Percentiles rank a stretch among this genome's conserved stretches.
Conservation (phyloP, 2,113 vertebrate genomes). For the Amblyornis subalaris region DNA sequence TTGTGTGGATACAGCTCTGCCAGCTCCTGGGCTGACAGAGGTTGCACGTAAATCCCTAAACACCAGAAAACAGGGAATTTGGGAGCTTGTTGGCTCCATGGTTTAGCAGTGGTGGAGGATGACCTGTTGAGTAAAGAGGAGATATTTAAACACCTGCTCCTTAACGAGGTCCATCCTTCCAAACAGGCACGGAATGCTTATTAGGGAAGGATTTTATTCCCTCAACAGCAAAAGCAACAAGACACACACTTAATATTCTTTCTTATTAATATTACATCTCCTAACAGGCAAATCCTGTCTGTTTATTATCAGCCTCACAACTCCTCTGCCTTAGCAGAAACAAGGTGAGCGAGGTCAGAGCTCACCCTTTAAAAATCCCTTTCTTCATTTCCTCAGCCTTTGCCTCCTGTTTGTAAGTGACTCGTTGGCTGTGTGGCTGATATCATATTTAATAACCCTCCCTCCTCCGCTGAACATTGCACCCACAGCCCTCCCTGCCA, state of each 20-base stretch:
- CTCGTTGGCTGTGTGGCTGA: neutral
- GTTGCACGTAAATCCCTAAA: neutral
- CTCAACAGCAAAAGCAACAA: neutral
- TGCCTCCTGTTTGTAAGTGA: neutral
- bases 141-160: neutral
- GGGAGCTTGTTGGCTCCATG: neutral
- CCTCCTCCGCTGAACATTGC: neutral
- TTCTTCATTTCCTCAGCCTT: neutral
- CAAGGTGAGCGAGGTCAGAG: neutral
- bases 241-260: neutral
- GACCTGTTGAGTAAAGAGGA: neutral
- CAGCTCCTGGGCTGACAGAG: neutral
- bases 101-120: neutral
- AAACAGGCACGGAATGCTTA: neutral
- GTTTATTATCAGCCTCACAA: neutral
- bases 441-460: neutral
- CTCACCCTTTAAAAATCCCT: neutral
- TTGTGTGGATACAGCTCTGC: neutral
- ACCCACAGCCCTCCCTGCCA: neutral
- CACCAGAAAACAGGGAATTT: neutral
- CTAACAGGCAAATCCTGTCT: neutral
- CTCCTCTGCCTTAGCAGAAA: neutral
- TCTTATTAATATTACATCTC: neutral
- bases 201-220: neutral
- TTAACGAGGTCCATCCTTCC: neutral